Percentiles rank a stretch among this genome's conserved stretches.
Conservation (phyloP, 2,797 vertebrate species). For the Channallabes apus region DNA sequence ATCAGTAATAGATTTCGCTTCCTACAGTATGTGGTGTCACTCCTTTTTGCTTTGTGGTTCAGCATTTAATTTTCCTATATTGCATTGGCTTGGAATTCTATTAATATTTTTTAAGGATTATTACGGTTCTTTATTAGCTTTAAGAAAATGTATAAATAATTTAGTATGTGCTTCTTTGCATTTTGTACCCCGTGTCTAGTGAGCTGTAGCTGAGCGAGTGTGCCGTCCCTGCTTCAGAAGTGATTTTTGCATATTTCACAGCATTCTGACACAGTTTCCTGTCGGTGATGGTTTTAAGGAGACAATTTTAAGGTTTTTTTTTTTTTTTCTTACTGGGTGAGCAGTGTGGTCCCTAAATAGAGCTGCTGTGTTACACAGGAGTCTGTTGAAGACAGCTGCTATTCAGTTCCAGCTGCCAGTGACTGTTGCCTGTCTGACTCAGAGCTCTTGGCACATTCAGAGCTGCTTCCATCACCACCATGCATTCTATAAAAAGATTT, state of each 20-base stretch:
- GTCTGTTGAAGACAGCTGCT: background rate
- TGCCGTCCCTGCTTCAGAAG: background rate
- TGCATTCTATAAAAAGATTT: conserved; percentile 14
- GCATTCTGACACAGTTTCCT: background rate
- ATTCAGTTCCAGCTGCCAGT: conserved; percentile 13
- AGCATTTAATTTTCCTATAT: background rate
- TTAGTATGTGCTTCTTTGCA: background rate
- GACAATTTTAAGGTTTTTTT: background rate
- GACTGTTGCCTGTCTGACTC: background rate
- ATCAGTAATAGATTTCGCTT: background rate
- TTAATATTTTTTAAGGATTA: background rate
- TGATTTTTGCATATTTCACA: conserved; percentile 1
- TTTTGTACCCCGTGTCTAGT: conserved; percentile 3
- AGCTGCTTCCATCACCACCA: conserved; percentile 1
- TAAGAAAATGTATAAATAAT: background rate
- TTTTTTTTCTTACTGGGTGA: background rate
- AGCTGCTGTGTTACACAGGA: conserved; percentile 11
- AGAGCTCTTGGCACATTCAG: conserved; percentile 1
- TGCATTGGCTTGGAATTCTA: background rate
- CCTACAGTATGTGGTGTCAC: background rate
- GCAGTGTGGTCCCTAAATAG: conserved; percentile 16
- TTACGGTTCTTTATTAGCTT: background rate
- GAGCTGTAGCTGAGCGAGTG: background rate
- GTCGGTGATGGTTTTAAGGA: conserved; percentile 6
- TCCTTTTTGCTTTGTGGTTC: background rate